Conservation (phyloP, 2,888 invertebrate species). For the Epsilonema sp. region DNA sequence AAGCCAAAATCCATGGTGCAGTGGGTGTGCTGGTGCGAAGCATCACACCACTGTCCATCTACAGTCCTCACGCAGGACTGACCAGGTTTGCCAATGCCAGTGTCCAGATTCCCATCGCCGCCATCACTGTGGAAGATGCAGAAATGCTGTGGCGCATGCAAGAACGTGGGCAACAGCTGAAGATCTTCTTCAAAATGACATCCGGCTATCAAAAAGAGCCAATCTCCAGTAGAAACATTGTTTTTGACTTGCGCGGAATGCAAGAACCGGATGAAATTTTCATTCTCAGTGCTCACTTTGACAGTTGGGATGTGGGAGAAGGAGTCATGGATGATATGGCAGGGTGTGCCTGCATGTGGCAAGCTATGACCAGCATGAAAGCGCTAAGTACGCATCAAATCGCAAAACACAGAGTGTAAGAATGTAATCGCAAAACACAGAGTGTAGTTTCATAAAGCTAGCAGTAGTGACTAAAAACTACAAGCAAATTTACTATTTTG, state of each 20-base stretch:
- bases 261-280: slow-evolving; percentile 25
- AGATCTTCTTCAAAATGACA: slow-evolving; percentile 19
- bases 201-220: too few species aligned
- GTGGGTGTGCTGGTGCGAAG: slow-evolving; percentile 29
- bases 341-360: slow-evolving; percentile 26
- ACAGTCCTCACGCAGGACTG: slow-evolving; percentile 31
- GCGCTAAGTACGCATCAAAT: too few species aligned
- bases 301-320: slow-evolving; percentile 34
- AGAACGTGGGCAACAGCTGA: slow-evolving; percentile 18
- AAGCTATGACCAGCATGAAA: slow-evolving; percentile 27
- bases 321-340: slow-evolving; percentile 34
- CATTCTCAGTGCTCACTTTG: slow-evolving; percentile 31
- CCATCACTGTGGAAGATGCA: slow-evolving; percentile 32
- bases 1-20: slow-evolving; percentile 26
- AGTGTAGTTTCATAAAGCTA: too few species aligned
- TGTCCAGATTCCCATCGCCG: slow-evolving; percentile 16
- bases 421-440: too few species aligned
- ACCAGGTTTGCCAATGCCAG: too few species aligned
- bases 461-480: too few species aligned
- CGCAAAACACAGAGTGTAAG: too few species aligned
- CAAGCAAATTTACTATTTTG: slow-evolving; percentile 16
- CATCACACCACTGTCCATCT: slow-evolving; percentile 29
- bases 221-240: too few species aligned
- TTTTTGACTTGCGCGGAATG: too few species aligned
- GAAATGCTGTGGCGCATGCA: slow-evolving; percentile 30